A percentile compares a stretch with the other conserved stretches of the same genome.
Conservation (phyloP, 2,797 vertebrate species). For the Chaunax sp. region DNA sequence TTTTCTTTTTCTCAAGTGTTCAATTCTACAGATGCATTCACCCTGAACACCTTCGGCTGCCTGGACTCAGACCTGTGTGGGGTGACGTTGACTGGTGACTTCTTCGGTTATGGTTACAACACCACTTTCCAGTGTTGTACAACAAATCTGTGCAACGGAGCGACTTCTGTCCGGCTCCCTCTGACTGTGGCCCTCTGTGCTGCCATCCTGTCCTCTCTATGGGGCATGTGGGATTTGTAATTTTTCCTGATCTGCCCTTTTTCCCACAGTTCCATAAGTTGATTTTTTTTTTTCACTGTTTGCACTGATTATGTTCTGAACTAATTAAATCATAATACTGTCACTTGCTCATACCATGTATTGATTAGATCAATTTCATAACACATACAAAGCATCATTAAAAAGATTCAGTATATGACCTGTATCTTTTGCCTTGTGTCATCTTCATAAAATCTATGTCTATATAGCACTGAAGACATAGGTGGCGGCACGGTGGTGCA, state of each 20-base stretch:
- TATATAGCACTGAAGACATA: no score
- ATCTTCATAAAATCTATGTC: no score
- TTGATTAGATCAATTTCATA: not conserved
- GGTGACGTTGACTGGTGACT: not conserved
- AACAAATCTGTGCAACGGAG: constrained; percentile 65
- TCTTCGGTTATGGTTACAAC: constrained; percentile 36
- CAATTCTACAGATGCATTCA: not conserved
- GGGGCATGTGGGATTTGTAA: constrained; percentile 39
- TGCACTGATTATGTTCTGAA: not conserved
- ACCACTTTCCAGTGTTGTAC: constrained; percentile 54
- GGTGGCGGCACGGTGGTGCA: no score
- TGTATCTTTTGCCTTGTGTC: not conserved
- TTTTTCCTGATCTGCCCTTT: not conserved
- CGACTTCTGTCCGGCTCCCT: constrained; percentile 49
- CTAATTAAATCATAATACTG: not conserved
- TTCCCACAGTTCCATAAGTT: no score
- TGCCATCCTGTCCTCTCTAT: constrained; percentile 54
- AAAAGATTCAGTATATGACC: not conserved
- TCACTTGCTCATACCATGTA: no score
- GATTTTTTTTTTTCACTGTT: not conserved
- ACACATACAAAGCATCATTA: not conserved
- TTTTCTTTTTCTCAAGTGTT: constrained; percentile 49
- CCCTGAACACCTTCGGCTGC: constrained; percentile 62
- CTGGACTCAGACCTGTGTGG: constrained; percentile 54
- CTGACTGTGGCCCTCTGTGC: constrained; percentile 44